Percentiles rank a stretch among this genome's conserved stretches.
phyloP scores from a whole-genome alignment of 2,888 invertebrate genomes.

The Drosophila prolongata region DNA sequence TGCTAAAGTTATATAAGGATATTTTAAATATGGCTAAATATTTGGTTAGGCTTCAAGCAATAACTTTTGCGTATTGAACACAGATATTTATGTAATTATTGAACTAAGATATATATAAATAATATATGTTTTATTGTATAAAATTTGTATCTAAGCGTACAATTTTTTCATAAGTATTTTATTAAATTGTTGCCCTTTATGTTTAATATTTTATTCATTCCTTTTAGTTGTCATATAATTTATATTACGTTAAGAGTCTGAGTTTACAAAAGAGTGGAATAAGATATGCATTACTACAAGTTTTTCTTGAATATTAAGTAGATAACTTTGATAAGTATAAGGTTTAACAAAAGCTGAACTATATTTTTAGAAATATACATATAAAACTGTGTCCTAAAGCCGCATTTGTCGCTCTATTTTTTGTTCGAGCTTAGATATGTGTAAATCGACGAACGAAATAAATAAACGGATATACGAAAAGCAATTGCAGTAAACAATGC shows the following conservation, averaged over 20 bases:
- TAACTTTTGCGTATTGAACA: conserved; percentile 11
- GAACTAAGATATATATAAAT: not conserved
- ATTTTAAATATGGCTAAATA: conserved; percentile 18
- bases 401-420: conserved; percentile 18
- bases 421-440: conserved; percentile 6
- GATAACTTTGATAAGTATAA: conserved; percentile 6
- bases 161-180: not conserved
- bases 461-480: conserved; percentile 36
- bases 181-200: too few species aligned
- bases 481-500: conserved; percentile 60
- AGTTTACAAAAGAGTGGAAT: not conserved
- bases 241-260: conserved; percentile 1
- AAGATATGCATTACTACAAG: conserved; percentile 1
- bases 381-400: conserved; percentile 15
- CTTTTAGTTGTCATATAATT: not conserved
- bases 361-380: conserved; percentile 11
- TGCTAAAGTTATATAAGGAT: conserved; percentile 21
- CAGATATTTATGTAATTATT: not conserved
- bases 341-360: conserved; percentile 1
- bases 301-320: not conserved
- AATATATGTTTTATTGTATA: not conserved
- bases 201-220: too few species aligned
- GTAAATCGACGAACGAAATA: conserved; percentile 14
- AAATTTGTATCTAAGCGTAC: not conserved
- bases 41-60: conserved; percentile 29